Evolutionary conservation across 2,888 invertebrate species (phyloP), one percentile per base, ranked within the genome.

Genomic region (Mythimna vitellina): DNA sequence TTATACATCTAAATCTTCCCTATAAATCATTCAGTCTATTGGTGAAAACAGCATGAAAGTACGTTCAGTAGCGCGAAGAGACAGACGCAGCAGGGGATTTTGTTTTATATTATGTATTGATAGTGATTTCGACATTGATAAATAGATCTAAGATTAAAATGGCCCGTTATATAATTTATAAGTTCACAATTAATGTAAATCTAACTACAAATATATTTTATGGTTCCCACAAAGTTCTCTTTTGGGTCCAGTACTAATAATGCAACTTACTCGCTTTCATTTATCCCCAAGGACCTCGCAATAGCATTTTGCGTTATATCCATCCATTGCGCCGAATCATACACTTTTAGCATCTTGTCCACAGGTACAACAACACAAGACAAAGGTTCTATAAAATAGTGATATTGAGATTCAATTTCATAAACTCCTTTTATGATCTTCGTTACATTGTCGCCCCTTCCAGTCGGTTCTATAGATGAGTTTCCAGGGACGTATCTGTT

Each of bases 351-450:
- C 0, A 97, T 97, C 56, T 97, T 97, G 85, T 98, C 98, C 2
- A 96, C 93, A 0, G 98, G 98, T 8, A 97, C 88, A 49, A 97
- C 97, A 0, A 98, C 96, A 70, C 97, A 97, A 0, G 96, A 93
- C 17, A 98, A 96, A 0, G 97, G 97, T 88, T 98, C 98, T 97
- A 98, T 96, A 57, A 97, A 97, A 84, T 97, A 98, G 90, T 98
- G 98, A 89, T 98, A 98, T 88, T 98, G 98, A 0, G 96, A 91
- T 20, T 97, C 97, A 71, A 97, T 91, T 76, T 97, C 95, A 76
- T 97, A 96, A 1, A 93, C 93, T 0, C 98, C 98, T 77, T 96
- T 96, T 20, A 97, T 91, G 0, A 96, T 92, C 81, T 92, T 93
- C 65, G 72, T 90, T 0, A 94, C 89, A 82, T 95, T 84, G n/a